Conservation (phyloP, 2,113 vertebrate species). For the Sardina pilchardus region DNA sequence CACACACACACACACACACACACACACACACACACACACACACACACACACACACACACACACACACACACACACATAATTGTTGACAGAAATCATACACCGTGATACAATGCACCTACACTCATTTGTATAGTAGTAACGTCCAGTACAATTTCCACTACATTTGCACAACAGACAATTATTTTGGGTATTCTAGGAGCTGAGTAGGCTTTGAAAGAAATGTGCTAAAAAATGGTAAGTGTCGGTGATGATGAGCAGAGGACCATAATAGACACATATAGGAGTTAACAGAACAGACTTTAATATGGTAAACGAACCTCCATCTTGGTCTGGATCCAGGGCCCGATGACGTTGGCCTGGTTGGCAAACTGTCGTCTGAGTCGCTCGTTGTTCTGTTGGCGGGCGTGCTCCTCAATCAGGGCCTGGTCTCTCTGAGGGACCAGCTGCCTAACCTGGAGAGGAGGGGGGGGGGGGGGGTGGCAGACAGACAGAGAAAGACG, state of each 20-base stretch:
- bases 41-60: constrained; percentile 17
- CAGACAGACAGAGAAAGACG: neutral
- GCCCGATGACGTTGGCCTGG: constrained; percentile 95
- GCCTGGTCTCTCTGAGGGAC: constrained; percentile 95
- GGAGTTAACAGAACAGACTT: neutral
- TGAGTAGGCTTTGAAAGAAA: too few species aligned
- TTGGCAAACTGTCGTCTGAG: constrained; percentile 94
- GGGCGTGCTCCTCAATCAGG: constrained; percentile 90
- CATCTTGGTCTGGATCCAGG: constrained; percentile 99
- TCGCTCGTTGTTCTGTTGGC: constrained; percentile 95
- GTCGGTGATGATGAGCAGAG: too few species aligned
- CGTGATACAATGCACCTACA: too few species aligned
- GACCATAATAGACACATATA: too few species aligned
- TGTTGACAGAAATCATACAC: too few species aligned
- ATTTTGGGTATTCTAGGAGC: too few species aligned
- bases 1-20: neutral
- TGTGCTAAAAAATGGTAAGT: too few species aligned
- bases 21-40: neutral
- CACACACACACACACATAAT: constrained; percentile 6
- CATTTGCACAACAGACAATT: too few species aligned
- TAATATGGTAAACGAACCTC: constrained; percentile 73
- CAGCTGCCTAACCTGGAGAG: constrained; percentile 92
- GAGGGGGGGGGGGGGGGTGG: too few species aligned
- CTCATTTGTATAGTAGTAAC: too few species aligned
- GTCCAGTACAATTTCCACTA: too few species aligned